Percentiles rank a stretch among this genome's conserved stretches.
Conservation (phyloP, 2,888 invertebrate genomes). For the Synergus gifuensis region DNA sequence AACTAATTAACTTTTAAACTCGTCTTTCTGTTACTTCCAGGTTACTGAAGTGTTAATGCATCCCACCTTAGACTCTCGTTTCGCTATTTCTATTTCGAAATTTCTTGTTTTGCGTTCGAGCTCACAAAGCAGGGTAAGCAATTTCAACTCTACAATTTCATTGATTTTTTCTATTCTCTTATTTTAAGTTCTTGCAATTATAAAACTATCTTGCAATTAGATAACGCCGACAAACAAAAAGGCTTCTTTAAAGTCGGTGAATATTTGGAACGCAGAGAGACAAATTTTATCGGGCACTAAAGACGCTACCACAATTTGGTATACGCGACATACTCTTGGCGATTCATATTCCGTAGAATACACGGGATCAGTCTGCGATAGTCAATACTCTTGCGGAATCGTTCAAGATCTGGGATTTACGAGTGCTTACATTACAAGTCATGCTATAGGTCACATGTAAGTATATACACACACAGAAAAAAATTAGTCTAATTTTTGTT, state of each 20-base stretch:
- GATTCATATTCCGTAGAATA: not conserved
- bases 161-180: not conserved
- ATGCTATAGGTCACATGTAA: constrained; percentile 9
- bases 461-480: not conserved
- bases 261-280: not conserved
- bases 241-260: not conserved
- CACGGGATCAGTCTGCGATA: not conserved
- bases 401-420: not conserved
- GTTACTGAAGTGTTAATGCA: not conserved
- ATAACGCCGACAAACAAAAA: not conserved
- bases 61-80: not conserved
- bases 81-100: not conserved
- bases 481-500: too few relatives aligned
- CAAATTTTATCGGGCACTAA: not conserved
- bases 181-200: not conserved
- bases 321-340: constrained; percentile 1
- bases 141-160: not conserved
- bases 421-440: not conserved
- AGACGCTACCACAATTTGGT: constrained; percentile 1
- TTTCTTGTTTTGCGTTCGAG: not conserved
- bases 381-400: not conserved
- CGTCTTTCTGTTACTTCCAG: not conserved
- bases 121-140: not conserved
- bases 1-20: not conserved
- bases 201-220: not conserved